Evolutionary conservation across 2,888 invertebrate species (phyloP), one percentile per base, ranked within the genome.

Genomic region (Neoascia interrupta): DNA sequence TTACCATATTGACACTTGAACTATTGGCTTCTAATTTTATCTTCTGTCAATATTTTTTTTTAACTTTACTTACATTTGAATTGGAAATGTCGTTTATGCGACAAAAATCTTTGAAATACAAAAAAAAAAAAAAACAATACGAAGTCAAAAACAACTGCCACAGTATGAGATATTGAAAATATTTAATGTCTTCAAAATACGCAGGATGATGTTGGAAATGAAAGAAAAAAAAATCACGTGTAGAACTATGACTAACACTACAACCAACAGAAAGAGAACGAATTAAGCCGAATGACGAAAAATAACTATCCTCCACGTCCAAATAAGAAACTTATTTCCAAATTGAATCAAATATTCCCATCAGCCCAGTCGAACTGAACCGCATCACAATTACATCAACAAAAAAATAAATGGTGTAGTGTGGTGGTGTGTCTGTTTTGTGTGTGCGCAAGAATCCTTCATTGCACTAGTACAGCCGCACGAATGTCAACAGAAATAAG

Each of bases 401-500:
- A 58, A 34, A 41, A 37, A 8, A 31, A 16, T 13, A n/a, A n/a
- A n/a, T n/a, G n/a, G n/a, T n/a, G n/a, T n/a, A n/a, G n/a, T 41
- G 11, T 31, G 34, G 36, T 28, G 51, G 58, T 36, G 34, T 68
- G 28, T 39, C 56, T 64, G 45, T 37, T 45, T 70, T 41, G 45
- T 64, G 18, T 70, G 37, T 37, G 53, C 43, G 34, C 18, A 63
- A 51, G 41, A 54, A 56, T 63, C 54, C 49, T 51, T 45, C 26
- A 43, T 47, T 70, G 70, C 75, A 70, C 63, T 28, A 69, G 43
- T 16, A 51, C 63, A 63, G 43, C 45, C 51, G 31, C 37, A 76
- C 36, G 34, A 39, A 70, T 70, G 63, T 70, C 75, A 76, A 76
- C 63, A 70, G 56, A 63, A 74, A 61, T 56, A 56, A 75, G 75